Conservation (phyloP, 1,140 invertebrate species). For the Saccostrea cuccullata region DNA sequence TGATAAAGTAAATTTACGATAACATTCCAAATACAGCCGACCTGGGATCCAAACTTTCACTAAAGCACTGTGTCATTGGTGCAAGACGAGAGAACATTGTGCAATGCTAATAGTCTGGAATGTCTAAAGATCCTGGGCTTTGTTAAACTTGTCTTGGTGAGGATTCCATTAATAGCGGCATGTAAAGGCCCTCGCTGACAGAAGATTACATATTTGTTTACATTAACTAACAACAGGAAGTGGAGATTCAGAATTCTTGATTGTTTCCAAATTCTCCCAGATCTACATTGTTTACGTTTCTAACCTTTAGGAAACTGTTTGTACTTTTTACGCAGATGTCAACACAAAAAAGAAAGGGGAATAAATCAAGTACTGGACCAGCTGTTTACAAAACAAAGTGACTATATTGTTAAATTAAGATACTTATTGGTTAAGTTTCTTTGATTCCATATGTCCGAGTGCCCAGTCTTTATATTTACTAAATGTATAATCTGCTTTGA, state of each 20-base stretch:
- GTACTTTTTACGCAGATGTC: not conserved
- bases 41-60: conserved; percentile 5
- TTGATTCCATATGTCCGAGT: not conserved
- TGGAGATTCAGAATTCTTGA: conserved; percentile 1
- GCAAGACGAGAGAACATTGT: not conserved
- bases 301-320: not conserved
- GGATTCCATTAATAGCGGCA: not conserved
- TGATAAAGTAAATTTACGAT: conserved; percentile 29
- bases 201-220: conserved; percentile 30
- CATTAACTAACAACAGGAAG: not conserved
- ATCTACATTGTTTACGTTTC: conserved; percentile 2
- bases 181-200: not conserved
- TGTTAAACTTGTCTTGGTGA: not conserved
- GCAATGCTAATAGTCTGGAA: not conserved
- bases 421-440: not conserved
- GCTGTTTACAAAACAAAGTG: not conserved
- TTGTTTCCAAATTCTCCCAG: not conserved
- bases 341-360: not conserved
- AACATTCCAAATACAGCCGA: conserved; percentile 20
- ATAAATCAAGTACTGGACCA: not conserved
- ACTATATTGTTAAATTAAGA: not conserved
- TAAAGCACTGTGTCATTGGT: not conserved
- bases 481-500: conserved; percentile 6
- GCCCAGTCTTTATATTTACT: not conserved
- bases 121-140: not conserved